Percentiles rank a stretch among this genome's conserved stretches.
Evolutionary conservation across 2,113 vertebrate genomes (phyloP).

Genomic region (Hiodon alosoides): DNA sequence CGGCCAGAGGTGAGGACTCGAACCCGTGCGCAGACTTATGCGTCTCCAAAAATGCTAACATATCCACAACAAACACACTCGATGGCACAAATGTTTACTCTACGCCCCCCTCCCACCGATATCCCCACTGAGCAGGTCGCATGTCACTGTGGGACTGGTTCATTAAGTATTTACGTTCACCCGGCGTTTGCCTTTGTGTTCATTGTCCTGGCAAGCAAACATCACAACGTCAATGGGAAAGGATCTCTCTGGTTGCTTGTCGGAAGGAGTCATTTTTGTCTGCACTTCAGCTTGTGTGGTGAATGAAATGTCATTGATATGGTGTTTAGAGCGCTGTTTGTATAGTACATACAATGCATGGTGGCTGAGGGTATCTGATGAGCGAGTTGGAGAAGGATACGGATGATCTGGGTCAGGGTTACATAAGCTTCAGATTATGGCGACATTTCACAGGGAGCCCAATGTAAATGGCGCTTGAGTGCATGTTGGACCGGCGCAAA

Average conservation of each 20-base stretch:
- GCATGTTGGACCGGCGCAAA: no score
- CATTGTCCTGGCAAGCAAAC: background rate
- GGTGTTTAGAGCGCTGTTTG: background rate
- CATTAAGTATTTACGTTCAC: conserved; percentile 13
- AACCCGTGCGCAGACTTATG: background rate
- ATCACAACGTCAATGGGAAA: background rate
- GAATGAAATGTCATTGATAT: background rate
- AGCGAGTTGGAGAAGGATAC: no score
- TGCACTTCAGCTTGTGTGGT: background rate
- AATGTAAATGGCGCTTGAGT: no score
- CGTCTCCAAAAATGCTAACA: no score
- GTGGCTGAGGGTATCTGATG: no score
- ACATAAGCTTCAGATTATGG: no score
- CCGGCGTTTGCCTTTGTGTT: conserved; percentile 15
- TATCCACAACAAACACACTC: background rate
- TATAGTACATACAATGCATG: background rate
- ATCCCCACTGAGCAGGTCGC: background rate
- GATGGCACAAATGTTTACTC: background rate
- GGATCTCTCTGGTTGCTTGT: background rate
- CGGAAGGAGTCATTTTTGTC: background rate
- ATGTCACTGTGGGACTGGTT: conserved; percentile 12
- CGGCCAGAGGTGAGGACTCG: background rate
- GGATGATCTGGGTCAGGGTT: no score
- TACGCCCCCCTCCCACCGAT: background rate
- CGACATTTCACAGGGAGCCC: no score